Evolutionary conservation across 2,797 vertebrate genomes (phyloP), one percentile per base, ranked within the genome.

Genomic region (Urophycis tenuis): DNA sequence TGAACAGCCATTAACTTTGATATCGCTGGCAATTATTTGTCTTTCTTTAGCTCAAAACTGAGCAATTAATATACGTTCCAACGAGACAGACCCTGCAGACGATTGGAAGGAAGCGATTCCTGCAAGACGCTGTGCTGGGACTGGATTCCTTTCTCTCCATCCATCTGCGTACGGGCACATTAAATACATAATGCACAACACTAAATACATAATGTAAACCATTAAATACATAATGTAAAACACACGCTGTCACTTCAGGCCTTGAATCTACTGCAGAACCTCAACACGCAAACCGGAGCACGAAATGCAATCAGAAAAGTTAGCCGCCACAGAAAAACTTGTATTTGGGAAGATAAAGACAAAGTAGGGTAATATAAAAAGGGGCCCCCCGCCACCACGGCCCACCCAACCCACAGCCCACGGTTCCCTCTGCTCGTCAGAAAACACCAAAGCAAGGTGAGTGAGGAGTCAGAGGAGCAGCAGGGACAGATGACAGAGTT

Each of bases 381-480:
- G 79, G 76, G 78, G 80, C 84, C 83, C 85, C 85, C 86, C 33
- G 81, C 67, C 33, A 82, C 67, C 33, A n/a, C 72, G 49, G 39
- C 69, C 76, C 82, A 83, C 70, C 45, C 17, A 45, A 30, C 72
- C 69, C 60, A 64, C 76, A 81, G 83, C 73, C 53, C 12, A 79
- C 86, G 80, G 15, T 41, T 82, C 74, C 72, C 80, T 81, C 78
- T 83, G 53, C 76, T 49, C 77, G 80, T 80, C 67, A 34, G 76
- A 75, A 82, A 89, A 84, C 83, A 86, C 53, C 53, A 87, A 86
- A 83, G 86, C 81, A 77, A 80, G 76, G 77, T 81, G 79, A 77
- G 74, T 71, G 77, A 75, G 80, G 79, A 76, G 74, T 71, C 76
- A 80, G 74, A 75, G 79, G 85, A 71, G 74, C 77, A 78, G 39